Base-by-base conservation (phyloP, 2,113 vertebrate species). In the Pseudorectes ferrugineus region DNA sequence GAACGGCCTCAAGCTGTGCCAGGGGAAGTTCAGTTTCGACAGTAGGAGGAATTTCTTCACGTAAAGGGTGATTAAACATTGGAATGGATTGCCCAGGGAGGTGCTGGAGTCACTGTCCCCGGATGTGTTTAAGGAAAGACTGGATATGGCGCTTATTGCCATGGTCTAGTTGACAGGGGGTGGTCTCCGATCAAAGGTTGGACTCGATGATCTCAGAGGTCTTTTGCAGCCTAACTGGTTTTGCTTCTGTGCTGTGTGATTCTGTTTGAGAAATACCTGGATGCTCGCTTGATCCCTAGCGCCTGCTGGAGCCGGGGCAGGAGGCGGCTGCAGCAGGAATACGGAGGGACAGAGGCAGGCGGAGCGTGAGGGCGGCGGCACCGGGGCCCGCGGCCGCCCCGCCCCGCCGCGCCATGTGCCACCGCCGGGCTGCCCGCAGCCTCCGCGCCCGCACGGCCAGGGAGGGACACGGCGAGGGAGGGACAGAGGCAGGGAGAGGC, bases 241-340 rank as follows among this genome's bases (percentile, higher is more conserved):
- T 49, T n/a, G 26, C 29, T 36, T 43, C 51, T 14, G 33, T 8
- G n/a, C 2, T n/a, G 57, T 24, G 40, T 25, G 49, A 20, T 28
- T 33, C 36, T 6, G 7, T 24, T 35, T 20, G 8, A 18, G 9
- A 29, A 45, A 15, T 0, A 14, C 23, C 8, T 7, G 38, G 21
- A 3, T 2, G 40, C 4, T 0, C 3, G 9, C 4, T 18, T 0
- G 40, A 5, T 15, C n/a, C n/a, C 35, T 1, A 8, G 4, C 8
- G 10, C 4, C 70, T 1, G 43, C 49, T 3, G 45, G 40, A 5
- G 21, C 1, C 5, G 21, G 70, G 35, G 8, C 21, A 2, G 59
- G 1, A 7, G 40, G 17, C 7, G 18, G 58, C 88, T 35, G 43
- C 54, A 8, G 72, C 52, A 3, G 51, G 18, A 8, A 3, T 6